Base-by-base conservation (phyloP, 2,797 vertebrate genomes). In the Oreochromis mossambicus region DNA sequence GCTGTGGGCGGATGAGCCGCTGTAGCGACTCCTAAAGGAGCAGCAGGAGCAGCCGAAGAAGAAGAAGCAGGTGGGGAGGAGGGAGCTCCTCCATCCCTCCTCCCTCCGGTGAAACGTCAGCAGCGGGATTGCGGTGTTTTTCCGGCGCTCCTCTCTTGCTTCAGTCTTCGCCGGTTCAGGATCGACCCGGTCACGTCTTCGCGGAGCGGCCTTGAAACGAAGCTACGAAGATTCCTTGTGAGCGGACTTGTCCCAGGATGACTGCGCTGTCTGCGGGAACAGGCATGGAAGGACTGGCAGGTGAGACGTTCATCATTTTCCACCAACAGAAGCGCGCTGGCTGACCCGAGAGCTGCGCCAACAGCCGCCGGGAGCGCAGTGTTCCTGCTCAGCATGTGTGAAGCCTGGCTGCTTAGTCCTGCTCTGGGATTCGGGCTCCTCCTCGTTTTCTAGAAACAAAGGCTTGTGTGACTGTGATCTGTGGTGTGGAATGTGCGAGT, bases 101-200 rank as follows among this genome's bases (percentile, higher is more conserved):
- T 4, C 78, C 50, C 2, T 3, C 58, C 11, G 2, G 3, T 13
- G 32, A 11, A 1, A 84, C 86, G 85, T 90, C 85, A 79, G 9
- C 34, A 41, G 78, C 12, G 50, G 89, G 46, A 9, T 26, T 70
- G 19, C 3, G 1, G 15, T 1, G 26, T 46, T 70, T 11, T 63
- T 24, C 15, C 19, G 6, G 43, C 7, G 26, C 77, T 34, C n/a
- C 2, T 3, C 19, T 3, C 14, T 24, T 4, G 2, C 17, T 14
- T 13, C 55, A 83, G 13, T 66, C 26, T 32, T 34, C 3, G 2
- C n/a, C 7, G 51, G 8, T 79, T 21, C 61, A 21, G 61, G 34
- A 36, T 12, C 1, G 1, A 1, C 1, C 0, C 0, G 0, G 6
- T 3, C 2, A 0, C 5, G 1, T 4, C 1, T 3, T 3, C 4